Evolutionary conservation across 2,113 vertebrate species (phyloP).

Genomic region (Gambusia holbrooki): DNA sequence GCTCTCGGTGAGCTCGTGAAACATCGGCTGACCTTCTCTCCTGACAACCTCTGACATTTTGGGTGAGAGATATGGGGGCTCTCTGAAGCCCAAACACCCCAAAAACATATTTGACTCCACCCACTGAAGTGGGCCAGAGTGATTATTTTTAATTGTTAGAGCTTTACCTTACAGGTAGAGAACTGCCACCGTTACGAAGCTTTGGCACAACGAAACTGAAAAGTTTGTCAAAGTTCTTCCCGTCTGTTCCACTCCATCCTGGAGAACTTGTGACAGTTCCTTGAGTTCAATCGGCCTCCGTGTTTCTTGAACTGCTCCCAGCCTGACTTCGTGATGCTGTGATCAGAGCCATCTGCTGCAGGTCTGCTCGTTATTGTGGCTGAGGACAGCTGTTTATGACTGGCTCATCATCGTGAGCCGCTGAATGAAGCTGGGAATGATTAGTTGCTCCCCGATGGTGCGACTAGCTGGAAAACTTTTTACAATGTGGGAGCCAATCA

Average conservation of each 20-base stretch:
- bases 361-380: not conserved
- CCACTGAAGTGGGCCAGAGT: not conserved
- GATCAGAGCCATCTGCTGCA: conserved; percentile 2
- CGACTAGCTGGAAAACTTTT: not conserved
- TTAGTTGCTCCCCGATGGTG: not conserved
- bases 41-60: conserved; percentile 13
- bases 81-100: not conserved
- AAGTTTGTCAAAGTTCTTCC: not conserved
- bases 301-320: not conserved
- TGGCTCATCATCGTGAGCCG: not conserved
- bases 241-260: not conserved
- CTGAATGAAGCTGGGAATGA: not conserved
- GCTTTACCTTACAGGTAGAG: not conserved
- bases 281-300: not conserved
- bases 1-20: conserved; percentile 22
- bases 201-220: not conserved
- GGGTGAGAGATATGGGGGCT: not conserved
- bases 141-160: not conserved
- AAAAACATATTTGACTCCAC: not conserved
- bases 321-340: not conserved
- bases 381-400: not conserved
- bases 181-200: not conserved
- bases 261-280: not conserved
- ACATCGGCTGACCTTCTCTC: conserved; percentile 32
- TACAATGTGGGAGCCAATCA: not conserved